Conservation (phyloP, 2,888 invertebrate genomes). For the Xiphydria camelus region DNA sequence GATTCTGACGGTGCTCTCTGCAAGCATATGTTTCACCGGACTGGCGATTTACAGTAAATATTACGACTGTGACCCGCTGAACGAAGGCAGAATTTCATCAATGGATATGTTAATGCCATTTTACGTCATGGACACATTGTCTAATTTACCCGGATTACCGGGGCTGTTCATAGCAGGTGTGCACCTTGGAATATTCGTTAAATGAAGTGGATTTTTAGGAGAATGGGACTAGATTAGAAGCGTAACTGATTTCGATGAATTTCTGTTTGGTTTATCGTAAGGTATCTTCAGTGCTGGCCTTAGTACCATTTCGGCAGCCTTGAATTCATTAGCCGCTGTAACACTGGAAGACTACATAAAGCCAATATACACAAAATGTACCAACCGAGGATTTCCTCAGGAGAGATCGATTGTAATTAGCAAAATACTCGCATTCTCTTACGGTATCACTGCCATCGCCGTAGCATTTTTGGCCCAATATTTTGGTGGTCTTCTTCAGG, state of each 20-base stretch:
- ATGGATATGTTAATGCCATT: conserved; percentile 79
- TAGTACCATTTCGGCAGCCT: conserved; percentile 88
- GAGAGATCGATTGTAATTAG: conserved; percentile 32
- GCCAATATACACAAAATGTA: conserved; percentile 30
- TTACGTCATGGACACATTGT: conserved; percentile 76
- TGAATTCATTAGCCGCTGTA: conserved; percentile 89
- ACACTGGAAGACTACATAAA: conserved; percentile 85
- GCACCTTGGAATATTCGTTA: no score
- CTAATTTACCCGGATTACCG: conserved; percentile 40
- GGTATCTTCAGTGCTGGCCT: conserved; percentile 88
- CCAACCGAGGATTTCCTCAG: conserved; percentile 32
- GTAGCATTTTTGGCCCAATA: conserved; percentile 63
- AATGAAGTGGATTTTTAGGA: no score
- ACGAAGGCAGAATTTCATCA: conserved; percentile 64
- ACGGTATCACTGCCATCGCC: not conserved
- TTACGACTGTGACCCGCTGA: conserved; percentile 76
- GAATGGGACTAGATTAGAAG: no score
- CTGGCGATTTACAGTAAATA: conserved; percentile 83
- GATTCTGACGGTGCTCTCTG: conserved; percentile 71
- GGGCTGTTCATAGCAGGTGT: conserved; percentile 46
- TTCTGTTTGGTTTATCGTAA: no score
- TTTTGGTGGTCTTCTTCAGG: conserved; percentile 72
- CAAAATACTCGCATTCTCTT: conserved; percentile 63
- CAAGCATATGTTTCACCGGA: conserved; percentile 74
- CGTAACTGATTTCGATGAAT: no score